phyloP scores from a whole-genome alignment of 23 tunicate species.

The Halocynthia roretzi region DNA sequence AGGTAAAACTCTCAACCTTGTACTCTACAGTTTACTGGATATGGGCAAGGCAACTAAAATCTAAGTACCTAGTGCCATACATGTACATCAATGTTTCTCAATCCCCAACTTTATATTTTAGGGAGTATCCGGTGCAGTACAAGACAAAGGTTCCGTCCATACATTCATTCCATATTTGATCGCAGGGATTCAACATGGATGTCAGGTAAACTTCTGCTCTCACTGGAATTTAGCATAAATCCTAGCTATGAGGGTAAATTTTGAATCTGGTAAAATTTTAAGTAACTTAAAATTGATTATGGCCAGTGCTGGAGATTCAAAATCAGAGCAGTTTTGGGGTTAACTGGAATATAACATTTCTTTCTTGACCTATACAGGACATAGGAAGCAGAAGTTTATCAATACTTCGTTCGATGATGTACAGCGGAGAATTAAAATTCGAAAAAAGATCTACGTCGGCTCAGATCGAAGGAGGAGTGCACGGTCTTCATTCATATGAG shows the following conservation, averaged over 20 bases:
- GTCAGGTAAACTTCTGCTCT: constrained; percentile 28
- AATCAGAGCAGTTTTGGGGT: too few relatives aligned
- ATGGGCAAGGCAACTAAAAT: too few relatives aligned
- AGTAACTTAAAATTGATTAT: too few relatives aligned
- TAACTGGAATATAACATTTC: too few relatives aligned
- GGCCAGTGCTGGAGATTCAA: too few relatives aligned
- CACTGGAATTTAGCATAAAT: too few relatives aligned
- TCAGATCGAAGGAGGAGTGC: constrained; percentile 95
- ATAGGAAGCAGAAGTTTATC: constrained; percentile 71
- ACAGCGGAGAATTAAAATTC: constrained; percentile 89
- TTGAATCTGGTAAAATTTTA: too few relatives aligned
- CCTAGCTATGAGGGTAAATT: too few relatives aligned
- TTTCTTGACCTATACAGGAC: constrained; percentile 35
- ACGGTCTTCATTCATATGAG: constrained; percentile 83
- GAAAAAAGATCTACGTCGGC: constrained; percentile 89
- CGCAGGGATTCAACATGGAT: constrained; percentile 94
- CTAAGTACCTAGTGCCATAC: too few relatives aligned
- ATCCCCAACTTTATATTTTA: neutral
- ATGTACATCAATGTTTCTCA: neutral
- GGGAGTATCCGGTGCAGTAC: constrained; percentile 96
- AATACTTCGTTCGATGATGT: constrained; percentile 72
- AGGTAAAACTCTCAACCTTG: neutral
- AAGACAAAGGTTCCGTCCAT: constrained; percentile 93
- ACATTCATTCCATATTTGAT: constrained; percentile 86
- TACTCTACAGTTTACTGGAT: too few relatives aligned